These are phyloP conservation scores for Perizoma flavofasciatum DNA, from an alignment of 2,888 invertebrate genomes.

Conservation along the genomic window DNA sequence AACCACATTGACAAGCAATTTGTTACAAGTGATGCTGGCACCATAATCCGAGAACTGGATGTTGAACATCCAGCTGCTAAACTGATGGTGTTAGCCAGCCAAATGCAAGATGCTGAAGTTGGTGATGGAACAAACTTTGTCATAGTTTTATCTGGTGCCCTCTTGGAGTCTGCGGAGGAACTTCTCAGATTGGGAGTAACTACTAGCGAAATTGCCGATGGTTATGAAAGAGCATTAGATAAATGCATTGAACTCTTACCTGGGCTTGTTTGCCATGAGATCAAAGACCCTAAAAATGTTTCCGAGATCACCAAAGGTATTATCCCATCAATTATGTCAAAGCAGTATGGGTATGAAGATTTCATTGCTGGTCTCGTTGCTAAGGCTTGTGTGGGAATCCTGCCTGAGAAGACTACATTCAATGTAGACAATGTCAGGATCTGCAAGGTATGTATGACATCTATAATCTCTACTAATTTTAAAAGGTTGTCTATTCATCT, in stretches of 20 bases:
- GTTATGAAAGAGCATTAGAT: slow-evolving; percentile 95
- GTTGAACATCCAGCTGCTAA: slow-evolving; percentile 99
- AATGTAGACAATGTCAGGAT: slow-evolving; percentile 99
- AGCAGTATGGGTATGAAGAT: slow-evolving; percentile 99
- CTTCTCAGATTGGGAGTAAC: slow-evolving; percentile 96
- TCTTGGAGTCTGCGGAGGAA: slow-evolving; percentile 96
- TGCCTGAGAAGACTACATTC: slow-evolving; percentile 94
- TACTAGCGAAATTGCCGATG: slow-evolving; percentile 97
- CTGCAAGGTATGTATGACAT: slow-evolving; percentile 87
- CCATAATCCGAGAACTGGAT: slow-evolving; percentile 97
- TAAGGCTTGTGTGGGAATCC: slow-evolving; percentile 93
- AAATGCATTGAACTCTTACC: slow-evolving; percentile 96
- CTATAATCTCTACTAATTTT: neutral
- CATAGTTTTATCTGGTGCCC: slow-evolving; percentile 95
- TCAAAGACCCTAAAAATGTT: slow-evolving; percentile 87
- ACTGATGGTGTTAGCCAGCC: slow-evolving; percentile 96
- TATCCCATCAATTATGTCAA: slow-evolving; percentile 95
- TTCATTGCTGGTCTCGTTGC: slow-evolving; percentile 93
- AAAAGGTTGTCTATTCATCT: neutral
- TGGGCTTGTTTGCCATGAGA: slow-evolving; percentile 89
- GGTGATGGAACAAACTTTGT: slow-evolving; percentile 99
- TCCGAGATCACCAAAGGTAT: slow-evolving; percentile 90
- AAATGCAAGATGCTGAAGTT: slow-evolving; percentile 99
- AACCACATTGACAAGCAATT: slow-evolving; percentile 99
- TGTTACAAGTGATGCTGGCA: slow-evolving; percentile 99